A percentile compares a stretch with the other conserved stretches of the same genome.
Conservation (phyloP, 2,888 invertebrate genomes). For the Drepanosiphum platanoidis region DNA sequence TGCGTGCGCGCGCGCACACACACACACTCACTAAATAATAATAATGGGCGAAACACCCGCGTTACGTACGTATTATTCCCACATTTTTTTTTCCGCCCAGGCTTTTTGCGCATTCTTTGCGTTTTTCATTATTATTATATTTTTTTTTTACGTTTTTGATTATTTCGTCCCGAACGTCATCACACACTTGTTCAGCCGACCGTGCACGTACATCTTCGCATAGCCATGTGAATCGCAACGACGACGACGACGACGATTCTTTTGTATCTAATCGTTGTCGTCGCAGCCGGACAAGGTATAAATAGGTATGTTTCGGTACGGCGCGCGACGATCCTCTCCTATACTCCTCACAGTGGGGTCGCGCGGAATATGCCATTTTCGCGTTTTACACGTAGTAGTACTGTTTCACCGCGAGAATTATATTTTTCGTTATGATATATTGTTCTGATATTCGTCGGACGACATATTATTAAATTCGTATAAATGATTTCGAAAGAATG, state of each 20-base stretch:
- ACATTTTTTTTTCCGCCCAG: slow-evolving; percentile 15
- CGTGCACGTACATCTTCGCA: background rate
- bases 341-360: too few relatives aligned
- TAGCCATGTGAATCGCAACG: slow-evolving; percentile 21
- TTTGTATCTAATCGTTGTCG: slow-evolving; percentile 10
- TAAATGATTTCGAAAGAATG: too few relatives aligned
- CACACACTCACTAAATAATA: background rate
- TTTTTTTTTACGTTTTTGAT: slow-evolving; percentile 21
- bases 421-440: too few relatives aligned
- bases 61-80: slow-evolving; percentile 34
- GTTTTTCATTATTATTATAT: slow-evolving; percentile 12
- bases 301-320: too few relatives aligned
- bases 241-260: slow-evolving; percentile 5
- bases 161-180: background rate
- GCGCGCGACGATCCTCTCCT: too few relatives aligned
- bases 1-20: too few relatives aligned
- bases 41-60: background rate
- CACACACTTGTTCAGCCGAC: slow-evolving; percentile 30
- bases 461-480: too few relatives aligned
- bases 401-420: too few relatives aligned
- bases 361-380: too few relatives aligned
- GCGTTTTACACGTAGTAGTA: too few relatives aligned
- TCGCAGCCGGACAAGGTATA: slow-evolving; percentile 17
- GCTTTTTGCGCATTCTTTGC: slow-evolving; percentile 25
- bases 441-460: too few relatives aligned